Base-by-base conservation (phyloP, 2,113 vertebrate genomes). In the Stictonetta naevosa region DNA sequence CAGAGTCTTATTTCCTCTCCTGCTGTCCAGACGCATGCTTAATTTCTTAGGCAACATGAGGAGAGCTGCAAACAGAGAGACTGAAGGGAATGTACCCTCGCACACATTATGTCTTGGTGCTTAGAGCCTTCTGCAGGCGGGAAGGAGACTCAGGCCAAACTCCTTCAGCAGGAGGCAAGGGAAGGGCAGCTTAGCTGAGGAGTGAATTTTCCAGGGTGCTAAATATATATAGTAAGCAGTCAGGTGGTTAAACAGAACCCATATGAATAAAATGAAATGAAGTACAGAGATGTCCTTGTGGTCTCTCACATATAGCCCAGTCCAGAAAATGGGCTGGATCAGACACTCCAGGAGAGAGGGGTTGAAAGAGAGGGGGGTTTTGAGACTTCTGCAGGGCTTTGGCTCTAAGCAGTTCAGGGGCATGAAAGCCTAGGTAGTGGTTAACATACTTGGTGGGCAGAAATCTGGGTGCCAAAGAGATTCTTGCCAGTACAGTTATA, bases 1-100 rank as follows among this genome's bases (percentile, higher is more conserved):
- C 21, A 64, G 52, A 94, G 58, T 66, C 53, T 53, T 91, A 89
- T 95, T 92, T 96, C 75, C 84, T 92, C 66, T 88, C 38, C 52
- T 92, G 93, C 83, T 92, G 71, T 68, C 58, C 77, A 93, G 83
- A 94, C 84, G 80, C n/a, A 93, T 40, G 38, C 69, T 94, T 78
- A 81, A 81, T 88, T 92, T 83, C 83, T 63, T 28, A 59, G 69
- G 73, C 60, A 92, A 90, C 0, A 4, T 86, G 76, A 95, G 46
- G 56, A 94, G 88, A 86, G 68, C 68, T 96, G 46, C 83, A 60
- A 93, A 82, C 22, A 84, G 76, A 56, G 71, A 0, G 16, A 84
- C 52, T 3, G 25, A 63, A 90, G 60, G 38, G 84, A 90, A 31
- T 0, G 6, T 18, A 31, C 22, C 58, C 46, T 31, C 0, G 10